Base-by-base conservation (phyloP, 2,113 vertebrate species). In the Phyllostomus hastatus region DNA sequence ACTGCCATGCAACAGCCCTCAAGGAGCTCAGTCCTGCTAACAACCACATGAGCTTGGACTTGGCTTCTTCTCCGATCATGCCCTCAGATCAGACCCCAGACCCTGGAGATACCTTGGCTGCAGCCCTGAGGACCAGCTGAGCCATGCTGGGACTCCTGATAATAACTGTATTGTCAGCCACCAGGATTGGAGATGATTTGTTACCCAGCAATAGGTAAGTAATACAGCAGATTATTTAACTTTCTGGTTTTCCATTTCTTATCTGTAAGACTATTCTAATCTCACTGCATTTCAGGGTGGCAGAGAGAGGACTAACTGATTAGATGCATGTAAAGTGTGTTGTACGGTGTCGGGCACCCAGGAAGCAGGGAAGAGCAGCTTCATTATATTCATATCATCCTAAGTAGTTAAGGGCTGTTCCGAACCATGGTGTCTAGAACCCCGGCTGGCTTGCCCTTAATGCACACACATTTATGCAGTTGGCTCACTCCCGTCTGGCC, bases 291-390 rank as follows among this genome's bases (percentile, higher is more conserved):
- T 41, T 52, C 46, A 61, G 72, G 66, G 26, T 0, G 35, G 20
- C 7, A 10, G 64, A 24, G n/a, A 61, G 12, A 64, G 80, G 69
- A 80, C 52, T 59, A 8, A 31, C 50, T 5, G 57, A 35, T 64
- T 15, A 41, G 84, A 43, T 17, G 75, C 59, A 6, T 0, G 46
- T 16, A 15, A 52, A 70, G 50, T 15, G 41, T 43, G 16, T 72
- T 2, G 1, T 4, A 0, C 5, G 4, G 86, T 4, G 1, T 31
- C 1, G 0, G 52, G 38, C 5, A 8, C 90, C 75, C 48, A 28
- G 90, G 64, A 91, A 89, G 22, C 83, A 9, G 75, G 88, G 35
- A n/a, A 28, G 1, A 12, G 50, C 41, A 24, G 59, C 78, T 84
- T 96, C 61, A 1, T 78, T 61, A 66, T 46, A 81, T 88, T 90